Conservation (phyloP, 2,113 vertebrate species). For the Tetraodon nigroviridis region DNA sequence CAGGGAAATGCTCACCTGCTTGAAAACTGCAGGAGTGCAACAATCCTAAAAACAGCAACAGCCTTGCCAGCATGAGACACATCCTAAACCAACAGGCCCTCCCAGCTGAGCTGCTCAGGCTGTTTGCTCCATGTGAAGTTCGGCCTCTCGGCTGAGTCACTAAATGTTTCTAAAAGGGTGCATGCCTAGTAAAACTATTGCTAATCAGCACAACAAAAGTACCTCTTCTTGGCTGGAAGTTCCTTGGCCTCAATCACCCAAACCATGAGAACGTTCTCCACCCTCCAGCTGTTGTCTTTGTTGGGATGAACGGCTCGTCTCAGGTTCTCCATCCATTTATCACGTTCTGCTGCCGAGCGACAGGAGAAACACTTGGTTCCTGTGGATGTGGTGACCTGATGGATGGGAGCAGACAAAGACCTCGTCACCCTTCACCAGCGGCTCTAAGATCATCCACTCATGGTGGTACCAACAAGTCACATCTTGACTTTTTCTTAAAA, state of each 20-base stretch:
- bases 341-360: conserved; percentile 91
- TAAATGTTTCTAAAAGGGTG: too few species aligned
- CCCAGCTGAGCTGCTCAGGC: background rate
- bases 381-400: conserved; percentile 91
- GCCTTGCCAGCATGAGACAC: too few species aligned
- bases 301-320: conserved; percentile 94
- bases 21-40: too few species aligned
- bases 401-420: conserved; percentile 11
- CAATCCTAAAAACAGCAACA: too few species aligned
- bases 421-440: background rate
- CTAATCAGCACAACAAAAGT: background rate
- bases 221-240: conserved; percentile 94
- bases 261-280: conserved; percentile 90
- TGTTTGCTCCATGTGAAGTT: too few species aligned
- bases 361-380: conserved; percentile 98
- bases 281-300: conserved; percentile 94
- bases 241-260: conserved; percentile 98
- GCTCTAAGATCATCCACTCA: background rate
- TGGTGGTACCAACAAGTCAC: too few species aligned
- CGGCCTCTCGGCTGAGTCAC: too few species aligned
- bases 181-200: background rate
- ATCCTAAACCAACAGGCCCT: too few species aligned
- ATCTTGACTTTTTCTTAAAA: too few species aligned
- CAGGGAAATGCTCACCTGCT: too few species aligned
- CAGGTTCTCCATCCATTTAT: conserved; percentile 99